phyloP scores from a whole-genome alignment of 1,140 invertebrate genomes.

The Pemphigus obesinymphae region DNA sequence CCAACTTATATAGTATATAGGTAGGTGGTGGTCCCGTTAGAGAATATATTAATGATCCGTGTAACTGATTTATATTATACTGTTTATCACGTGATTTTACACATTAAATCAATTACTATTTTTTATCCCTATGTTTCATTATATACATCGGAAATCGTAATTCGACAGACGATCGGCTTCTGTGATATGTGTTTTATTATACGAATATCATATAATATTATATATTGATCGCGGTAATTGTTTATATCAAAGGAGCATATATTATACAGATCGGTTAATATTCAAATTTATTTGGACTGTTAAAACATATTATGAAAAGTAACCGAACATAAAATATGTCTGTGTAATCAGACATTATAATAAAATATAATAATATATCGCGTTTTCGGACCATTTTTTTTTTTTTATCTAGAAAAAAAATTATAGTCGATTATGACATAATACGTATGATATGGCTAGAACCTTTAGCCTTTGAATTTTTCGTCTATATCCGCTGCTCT shows the following conservation, averaged over 20 bases:
- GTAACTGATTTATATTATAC: slow-evolving; percentile 8
- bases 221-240: background rate
- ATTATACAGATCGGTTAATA: background rate
- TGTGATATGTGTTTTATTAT: slow-evolving; percentile 11
- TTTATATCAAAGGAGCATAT: background rate
- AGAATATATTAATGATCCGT: slow-evolving; percentile 1
- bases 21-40: background rate
- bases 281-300: background rate
- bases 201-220: no score
- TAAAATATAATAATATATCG: no score
- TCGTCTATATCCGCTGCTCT: no score
- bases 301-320: background rate
- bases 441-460: no score
- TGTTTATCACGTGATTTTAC: background rate
- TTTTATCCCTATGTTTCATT: no score
- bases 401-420: no score
- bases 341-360: background rate
- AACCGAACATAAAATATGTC: background rate
- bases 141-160: background rate
- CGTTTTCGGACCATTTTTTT: no score
- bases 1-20: background rate
- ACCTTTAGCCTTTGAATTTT: no score
- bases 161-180: background rate
- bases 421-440: no score
- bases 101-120: background rate